Evolutionary conservation across 2,113 vertebrate genomes (phyloP).

Genomic region (Glaucomys volans): DNA sequence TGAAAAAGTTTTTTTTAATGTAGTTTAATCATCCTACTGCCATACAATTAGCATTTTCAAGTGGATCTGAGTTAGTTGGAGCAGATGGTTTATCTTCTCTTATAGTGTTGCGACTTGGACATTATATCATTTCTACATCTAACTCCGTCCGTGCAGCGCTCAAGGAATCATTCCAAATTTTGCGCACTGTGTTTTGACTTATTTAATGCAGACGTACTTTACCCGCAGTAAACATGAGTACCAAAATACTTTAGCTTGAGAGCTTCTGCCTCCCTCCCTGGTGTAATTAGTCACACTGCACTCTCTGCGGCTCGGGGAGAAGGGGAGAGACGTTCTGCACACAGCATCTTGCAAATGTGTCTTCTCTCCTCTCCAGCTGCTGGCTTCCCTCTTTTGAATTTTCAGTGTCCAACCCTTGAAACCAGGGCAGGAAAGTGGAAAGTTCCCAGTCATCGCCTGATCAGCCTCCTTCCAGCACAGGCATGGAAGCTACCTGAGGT

Average conservation of each 20-base stretch:
- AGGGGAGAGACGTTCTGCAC: conserved; percentile 76
- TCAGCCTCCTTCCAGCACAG: neutral
- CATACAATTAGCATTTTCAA: conserved; percentile 90
- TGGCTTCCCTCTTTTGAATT: conserved; percentile 81
- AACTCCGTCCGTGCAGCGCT: conserved; percentile 84
- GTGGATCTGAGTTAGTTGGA: conserved; percentile 88
- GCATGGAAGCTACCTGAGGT: neutral
- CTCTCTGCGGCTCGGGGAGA: conserved; percentile 84
- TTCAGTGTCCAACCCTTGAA: conserved; percentile 79
- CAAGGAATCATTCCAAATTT: conserved; percentile 87
- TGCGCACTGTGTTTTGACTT: conserved; percentile 90
- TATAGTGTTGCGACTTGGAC: conserved; percentile 88
- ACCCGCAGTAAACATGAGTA: conserved; percentile 90
- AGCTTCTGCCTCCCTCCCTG: conserved; percentile 88
- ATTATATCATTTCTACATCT: conserved; percentile 88
- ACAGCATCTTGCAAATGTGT: conserved; percentile 86
- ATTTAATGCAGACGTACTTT: conserved; percentile 90
- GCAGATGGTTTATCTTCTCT: conserved; percentile 92
- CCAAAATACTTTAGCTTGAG: conserved; percentile 89
- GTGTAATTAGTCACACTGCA: conserved; percentile 89
- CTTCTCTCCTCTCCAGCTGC: conserved; percentile 87
- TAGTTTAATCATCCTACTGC: conserved; percentile 86
- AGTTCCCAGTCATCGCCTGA: conserved; percentile 33
- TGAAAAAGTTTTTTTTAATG: conserved; percentile 71
- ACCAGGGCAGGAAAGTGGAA: conserved; percentile 81